Evolutionary conservation across 2,888 invertebrate species (phyloP).

Genomic region (Seira ritae): DNA sequence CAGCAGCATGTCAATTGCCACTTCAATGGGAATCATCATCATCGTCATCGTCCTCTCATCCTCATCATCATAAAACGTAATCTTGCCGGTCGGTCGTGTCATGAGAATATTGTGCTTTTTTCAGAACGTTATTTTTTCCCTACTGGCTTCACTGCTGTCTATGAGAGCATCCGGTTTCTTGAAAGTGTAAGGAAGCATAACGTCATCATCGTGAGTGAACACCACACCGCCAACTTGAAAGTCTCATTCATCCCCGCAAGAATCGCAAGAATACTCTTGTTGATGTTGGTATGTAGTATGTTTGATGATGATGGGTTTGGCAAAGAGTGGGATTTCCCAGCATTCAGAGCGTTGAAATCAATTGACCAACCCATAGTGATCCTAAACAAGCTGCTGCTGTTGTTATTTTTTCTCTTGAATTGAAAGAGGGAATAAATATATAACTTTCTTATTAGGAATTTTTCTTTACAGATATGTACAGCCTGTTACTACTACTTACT

Average conservation of each 20-base stretch:
- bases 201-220: slow-evolving; percentile 40
- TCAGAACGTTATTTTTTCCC: background rate
- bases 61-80: background rate
- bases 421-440: slow-evolving; percentile 34
- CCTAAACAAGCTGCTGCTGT: slow-evolving; percentile 48
- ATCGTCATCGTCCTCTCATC: background rate
- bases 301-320: slow-evolving; percentile 63
- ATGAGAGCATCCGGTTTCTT: slow-evolving; percentile 68
- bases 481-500: background rate
- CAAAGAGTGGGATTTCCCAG: slow-evolving; percentile 69
- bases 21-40: background rate
- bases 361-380: slow-evolving; percentile 68
- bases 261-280: slow-evolving; percentile 12
- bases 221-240: slow-evolving; percentile 11
- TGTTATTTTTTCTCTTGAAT: slow-evolving; percentile 34
- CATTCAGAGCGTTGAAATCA: slow-evolving; percentile 73
- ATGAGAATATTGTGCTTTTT: slow-evolving; percentile 6
- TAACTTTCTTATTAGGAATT: slow-evolving; percentile 52
- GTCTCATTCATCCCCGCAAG: slow-evolving; percentile 54
- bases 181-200: slow-evolving; percentile 66
- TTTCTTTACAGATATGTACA: background rate
- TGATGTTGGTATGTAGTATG: no score
- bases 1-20: slow-evolving; percentile 46
- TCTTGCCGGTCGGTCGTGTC: slow-evolving; percentile 1
- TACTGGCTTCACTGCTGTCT: slow-evolving; percentile 33